Conservation (phyloP, 2,888 invertebrate species). For the Bimastos eiseni region DNA sequence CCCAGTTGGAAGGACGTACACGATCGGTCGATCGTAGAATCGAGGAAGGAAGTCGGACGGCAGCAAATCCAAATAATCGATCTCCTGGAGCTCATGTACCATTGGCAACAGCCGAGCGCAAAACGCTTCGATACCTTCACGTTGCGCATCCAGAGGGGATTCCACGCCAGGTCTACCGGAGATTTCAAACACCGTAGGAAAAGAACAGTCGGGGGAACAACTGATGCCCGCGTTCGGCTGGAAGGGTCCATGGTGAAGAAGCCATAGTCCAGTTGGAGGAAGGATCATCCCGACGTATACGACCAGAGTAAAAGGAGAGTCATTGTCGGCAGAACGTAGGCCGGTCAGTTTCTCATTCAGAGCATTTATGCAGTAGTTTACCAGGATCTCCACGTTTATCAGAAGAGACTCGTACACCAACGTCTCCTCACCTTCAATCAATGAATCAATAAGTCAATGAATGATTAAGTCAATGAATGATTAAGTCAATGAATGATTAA, state of each 20-base stretch:
- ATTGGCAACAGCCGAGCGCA: background rate
- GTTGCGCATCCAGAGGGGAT: background rate
- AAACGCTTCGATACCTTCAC: background rate
- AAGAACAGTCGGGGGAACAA: background rate
- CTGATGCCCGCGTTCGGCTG: background rate
- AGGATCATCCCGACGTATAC: background rate
- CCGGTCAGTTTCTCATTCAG: background rate
- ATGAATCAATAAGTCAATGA: too few relatives aligned
- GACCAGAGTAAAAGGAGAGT: background rate
- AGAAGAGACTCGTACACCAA: background rate
- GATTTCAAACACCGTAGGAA: background rate
- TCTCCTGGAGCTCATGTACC: background rate
- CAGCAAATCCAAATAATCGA: background rate
- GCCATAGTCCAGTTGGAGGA: background rate
- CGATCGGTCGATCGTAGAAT: slow-evolving; percentile 80
- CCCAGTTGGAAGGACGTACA: slow-evolving; percentile 93
- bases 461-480: too few relatives aligned
- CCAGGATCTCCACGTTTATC: background rate
- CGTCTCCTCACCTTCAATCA: background rate
- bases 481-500: too few relatives aligned
- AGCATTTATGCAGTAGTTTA: background rate
- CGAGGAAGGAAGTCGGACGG: background rate
- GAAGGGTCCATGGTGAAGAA: background rate
- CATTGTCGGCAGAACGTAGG: background rate
- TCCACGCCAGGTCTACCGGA: background rate